Base-by-base conservation (phyloP, 2,888 invertebrate species). In the Coleophora flavipennella region DNA sequence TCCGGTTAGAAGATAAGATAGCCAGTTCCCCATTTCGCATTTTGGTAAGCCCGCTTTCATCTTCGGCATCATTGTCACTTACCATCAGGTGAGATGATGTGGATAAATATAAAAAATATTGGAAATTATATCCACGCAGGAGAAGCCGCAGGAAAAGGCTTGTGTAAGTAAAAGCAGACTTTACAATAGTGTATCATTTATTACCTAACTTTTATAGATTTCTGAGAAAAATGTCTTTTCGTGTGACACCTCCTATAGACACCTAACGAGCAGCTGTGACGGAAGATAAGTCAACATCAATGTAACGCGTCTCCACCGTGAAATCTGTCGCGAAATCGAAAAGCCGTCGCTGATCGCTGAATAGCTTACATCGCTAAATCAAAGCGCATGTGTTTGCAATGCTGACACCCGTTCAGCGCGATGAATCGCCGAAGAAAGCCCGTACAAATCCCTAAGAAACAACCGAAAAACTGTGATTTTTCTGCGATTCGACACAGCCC, bases 381-480 rank as follows among this genome's bases (percentile, higher is more conserved):
- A 81, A 84, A 72, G 57, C 65, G 57, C 81, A 80, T 80, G 73
- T 83, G 84, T 83, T 81, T 79, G 81, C 76, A 72, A 78, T 75
- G 46, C 79, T 79, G 74, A 83, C 81, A 79, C 72, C 80, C 81
- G 81, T 84, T 69, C 68, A 73, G 73, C 83, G 76, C 48, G 52
- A 60, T 83, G 64, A 85, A 85, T 85, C 62, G 55, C 48, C 67
- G 84, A 79, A 85, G 85, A 85, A 85, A 85, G 79, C 68, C 84
- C 83, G 81, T 85, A 75, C 75, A 84, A 85, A 85, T 85, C 77
- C 71, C 60, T 75, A 81, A 85, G 85, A 85, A 85, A 84, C 79
- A 80, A 85, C 83, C 85, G 85, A 84, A 79, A 84, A 85, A 85
- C 85, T 85, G 77, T 78, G 79, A 85, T 83, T 81, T 84, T 85